phyloP scores from a whole-genome alignment of 2,797 vertebrate genomes.

The Champsocephalus gunnari region DNA sequence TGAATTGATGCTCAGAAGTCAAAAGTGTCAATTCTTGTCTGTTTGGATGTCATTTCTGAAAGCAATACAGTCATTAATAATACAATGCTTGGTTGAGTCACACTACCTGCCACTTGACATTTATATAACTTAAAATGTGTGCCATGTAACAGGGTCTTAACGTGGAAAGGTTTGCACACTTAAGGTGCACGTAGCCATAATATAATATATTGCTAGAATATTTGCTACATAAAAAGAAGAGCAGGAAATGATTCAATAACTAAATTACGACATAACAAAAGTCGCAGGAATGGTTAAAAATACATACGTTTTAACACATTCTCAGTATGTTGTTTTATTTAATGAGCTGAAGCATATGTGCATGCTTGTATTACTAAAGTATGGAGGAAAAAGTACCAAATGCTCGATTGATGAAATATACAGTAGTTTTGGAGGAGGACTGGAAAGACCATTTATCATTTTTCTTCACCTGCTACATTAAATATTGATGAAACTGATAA shows the following conservation, averaged over 20 bases:
- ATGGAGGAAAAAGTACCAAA: background rate
- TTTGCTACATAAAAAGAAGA: too few relatives aligned
- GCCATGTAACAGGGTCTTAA: too few relatives aligned
- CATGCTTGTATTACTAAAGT: constrained; percentile 2
- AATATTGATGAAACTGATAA: constrained; percentile 60
- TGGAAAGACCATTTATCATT: constrained; percentile 34
- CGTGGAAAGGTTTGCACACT: too few relatives aligned
- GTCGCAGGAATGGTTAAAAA: constrained; percentile 15
- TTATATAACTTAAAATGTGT: too few relatives aligned
- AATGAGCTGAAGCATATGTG: constrained; percentile 13
- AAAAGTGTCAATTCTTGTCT: too few relatives aligned
- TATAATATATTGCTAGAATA: too few relatives aligned
- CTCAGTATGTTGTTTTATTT: constrained; percentile 4
- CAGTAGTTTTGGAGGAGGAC: constrained; percentile 19
- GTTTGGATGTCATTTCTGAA: too few relatives aligned
- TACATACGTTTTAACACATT: background rate
- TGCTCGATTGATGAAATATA: constrained; percentile 11
- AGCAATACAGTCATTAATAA: too few relatives aligned
- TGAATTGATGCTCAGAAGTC: too few relatives aligned
- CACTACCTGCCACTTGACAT: too few relatives aligned
- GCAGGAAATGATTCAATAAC: background rate
- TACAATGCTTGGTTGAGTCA: too few relatives aligned
- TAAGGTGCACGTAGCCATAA: too few relatives aligned
- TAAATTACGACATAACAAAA: background rate
- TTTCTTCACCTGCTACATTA: constrained; percentile 50